Evolutionary conservation across 2,113 vertebrate genomes (phyloP).

Genomic region (Phylloscopus whistleri): DNA sequence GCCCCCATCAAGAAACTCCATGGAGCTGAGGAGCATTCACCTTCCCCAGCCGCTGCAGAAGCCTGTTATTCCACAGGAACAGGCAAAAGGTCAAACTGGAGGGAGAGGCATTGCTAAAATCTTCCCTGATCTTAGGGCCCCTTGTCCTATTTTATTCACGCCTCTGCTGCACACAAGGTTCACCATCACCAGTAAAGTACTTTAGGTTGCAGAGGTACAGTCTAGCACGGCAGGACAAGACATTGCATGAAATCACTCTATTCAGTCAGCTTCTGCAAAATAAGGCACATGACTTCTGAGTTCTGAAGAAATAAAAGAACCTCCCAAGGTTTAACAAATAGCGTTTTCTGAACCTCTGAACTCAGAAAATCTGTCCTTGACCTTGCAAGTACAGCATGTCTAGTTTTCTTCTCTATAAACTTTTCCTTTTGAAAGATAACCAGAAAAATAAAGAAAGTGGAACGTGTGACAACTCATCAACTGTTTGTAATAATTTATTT

Average conservation of each 20-base stretch:
- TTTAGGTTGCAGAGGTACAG: background rate
- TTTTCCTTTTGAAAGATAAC: background rate
- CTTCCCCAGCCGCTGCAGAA: background rate
- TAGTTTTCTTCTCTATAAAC: background rate
- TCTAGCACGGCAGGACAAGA: background rate
- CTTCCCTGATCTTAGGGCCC: background rate
- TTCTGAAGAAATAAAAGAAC: background rate
- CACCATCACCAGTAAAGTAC: background rate
- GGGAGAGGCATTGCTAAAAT: background rate
- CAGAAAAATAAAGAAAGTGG: background rate
- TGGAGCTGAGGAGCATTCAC: background rate
- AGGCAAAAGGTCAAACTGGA: background rate
- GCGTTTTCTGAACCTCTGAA: background rate
- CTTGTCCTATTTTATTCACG: background rate
- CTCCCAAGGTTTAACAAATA: background rate
- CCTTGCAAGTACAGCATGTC: background rate
- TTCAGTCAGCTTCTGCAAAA: background rate
- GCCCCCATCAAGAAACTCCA: background rate
- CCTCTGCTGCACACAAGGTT: background rate
- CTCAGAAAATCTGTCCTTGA: background rate
- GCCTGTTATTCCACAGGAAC: background rate
- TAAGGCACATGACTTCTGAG: background rate
- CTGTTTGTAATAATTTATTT: conserved; percentile 48
- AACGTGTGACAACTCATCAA: conserved; percentile 31
- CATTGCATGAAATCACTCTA: background rate